Evolutionary conservation across 2,888 invertebrate species (phyloP).

Genomic region (Hetaerina titia): DNA sequence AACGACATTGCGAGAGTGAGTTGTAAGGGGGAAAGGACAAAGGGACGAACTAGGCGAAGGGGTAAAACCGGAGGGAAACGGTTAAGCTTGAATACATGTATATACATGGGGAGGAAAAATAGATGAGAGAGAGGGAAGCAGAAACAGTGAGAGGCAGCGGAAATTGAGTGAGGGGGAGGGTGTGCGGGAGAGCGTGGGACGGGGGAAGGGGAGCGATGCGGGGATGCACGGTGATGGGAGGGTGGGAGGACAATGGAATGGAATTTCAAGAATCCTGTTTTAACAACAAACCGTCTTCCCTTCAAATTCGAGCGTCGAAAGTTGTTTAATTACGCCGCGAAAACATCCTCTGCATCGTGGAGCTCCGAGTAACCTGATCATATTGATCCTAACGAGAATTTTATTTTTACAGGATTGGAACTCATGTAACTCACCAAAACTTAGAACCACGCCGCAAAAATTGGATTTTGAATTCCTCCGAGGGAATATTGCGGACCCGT

Average conservation of each 20-base stretch:
- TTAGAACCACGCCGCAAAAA: background rate
- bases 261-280: conserved; percentile 21
- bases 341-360: background rate
- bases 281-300: background rate
- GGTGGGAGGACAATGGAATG: background rate
- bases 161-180: background rate
- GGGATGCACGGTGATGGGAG: background rate
- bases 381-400: background rate
- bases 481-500: too few species aligned
- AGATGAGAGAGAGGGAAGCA: background rate
- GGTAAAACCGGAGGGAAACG: background rate
- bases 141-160: background rate
- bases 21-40: background rate
- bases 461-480: background rate
- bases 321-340: background rate
- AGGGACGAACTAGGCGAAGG: background rate
- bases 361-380: background rate
- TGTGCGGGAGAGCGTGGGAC: background rate
- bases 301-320: background rate
- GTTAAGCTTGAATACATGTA: background rate
- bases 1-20: background rate
- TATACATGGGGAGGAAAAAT: background rate
- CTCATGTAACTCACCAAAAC: background rate
- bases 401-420: background rate
- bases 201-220: background rate